Percentiles rank a stretch among this genome's conserved stretches.
Evolutionary conservation across 1,140 invertebrate genomes (phyloP).

Genomic region (Teleogryllus occipitalis): DNA sequence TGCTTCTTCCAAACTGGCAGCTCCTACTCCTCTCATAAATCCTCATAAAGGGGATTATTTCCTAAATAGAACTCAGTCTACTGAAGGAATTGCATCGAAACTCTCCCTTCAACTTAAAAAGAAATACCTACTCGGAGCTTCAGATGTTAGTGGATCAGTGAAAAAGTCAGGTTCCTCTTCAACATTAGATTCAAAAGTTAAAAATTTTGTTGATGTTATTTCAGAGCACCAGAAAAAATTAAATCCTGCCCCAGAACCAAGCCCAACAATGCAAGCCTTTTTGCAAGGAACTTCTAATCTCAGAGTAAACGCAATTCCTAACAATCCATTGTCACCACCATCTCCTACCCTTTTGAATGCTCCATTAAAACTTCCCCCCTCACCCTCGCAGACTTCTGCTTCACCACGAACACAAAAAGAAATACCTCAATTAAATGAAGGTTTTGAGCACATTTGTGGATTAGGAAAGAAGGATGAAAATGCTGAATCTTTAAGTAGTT

Average conservation of each 20-base stretch:
- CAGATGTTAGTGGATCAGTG: constrained; percentile 49
- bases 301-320: constrained; percentile 25
- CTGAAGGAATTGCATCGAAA: constrained; percentile 76
- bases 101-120: constrained; percentile 77
- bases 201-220: constrained; percentile 73
- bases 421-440: constrained; percentile 13
- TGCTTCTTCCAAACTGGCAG: neutral
- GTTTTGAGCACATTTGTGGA: constrained; percentile 30
- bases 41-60: constrained; percentile 52
- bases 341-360: constrained; percentile 29
- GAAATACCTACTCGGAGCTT: constrained; percentile 65
- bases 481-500: neutral
- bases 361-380: constrained; percentile 20
- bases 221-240: constrained; percentile 81
- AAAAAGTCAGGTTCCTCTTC: constrained; percentile 78
- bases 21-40: constrained; percentile 19
- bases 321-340: constrained; percentile 33
- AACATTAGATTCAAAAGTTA: constrained; percentile 71
- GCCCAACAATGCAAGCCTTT: constrained; percentile 65
- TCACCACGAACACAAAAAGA: constrained; percentile 17
- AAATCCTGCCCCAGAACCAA: constrained; percentile 67
- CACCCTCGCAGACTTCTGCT: constrained; percentile 13
- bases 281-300: constrained; percentile 45
- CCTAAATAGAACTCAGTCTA: constrained; percentile 70
- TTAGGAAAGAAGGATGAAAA: constrained; percentile 25